phyloP scores from a whole-genome alignment of 2,113 vertebrate species.

The Coturnix japonica region DNA sequence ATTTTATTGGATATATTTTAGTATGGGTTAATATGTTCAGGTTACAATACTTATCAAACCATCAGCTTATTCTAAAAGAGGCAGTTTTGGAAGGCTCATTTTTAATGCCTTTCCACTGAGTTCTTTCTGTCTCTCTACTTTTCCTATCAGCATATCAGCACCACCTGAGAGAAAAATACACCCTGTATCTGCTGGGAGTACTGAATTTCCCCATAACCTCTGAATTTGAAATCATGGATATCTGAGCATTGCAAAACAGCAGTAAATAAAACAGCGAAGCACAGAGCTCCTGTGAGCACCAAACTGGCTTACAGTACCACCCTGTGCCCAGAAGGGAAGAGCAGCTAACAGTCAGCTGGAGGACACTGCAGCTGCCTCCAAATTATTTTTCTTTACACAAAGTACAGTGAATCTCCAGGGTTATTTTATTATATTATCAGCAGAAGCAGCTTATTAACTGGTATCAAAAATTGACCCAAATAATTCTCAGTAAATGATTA shows the following conservation, averaged over 20 bases:
- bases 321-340: background rate
- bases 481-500: conserved; percentile 30
- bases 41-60: background rate
- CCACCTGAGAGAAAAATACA: background rate
- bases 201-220: background rate
- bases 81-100: background rate
- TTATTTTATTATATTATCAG: conserved; percentile 13
- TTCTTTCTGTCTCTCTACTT: background rate
- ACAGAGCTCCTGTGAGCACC: background rate
- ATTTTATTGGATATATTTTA: background rate
- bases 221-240: background rate
- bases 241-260: background rate
- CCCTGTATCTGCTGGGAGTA: background rate
- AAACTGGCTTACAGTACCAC: background rate
- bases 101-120: background rate
- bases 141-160: background rate
- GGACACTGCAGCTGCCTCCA: conserved; percentile 36
- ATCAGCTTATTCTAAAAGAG: background rate
- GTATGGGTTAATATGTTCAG: background rate
- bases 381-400: conserved; percentile 31
- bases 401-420: background rate
- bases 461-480: conserved; percentile 33
- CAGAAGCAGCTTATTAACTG: background rate
- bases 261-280: background rate
- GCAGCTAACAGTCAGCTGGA: background rate